Conservation (phyloP, 2,797 vertebrate genomes). For the Paratrypauchen microcephalus region DNA sequence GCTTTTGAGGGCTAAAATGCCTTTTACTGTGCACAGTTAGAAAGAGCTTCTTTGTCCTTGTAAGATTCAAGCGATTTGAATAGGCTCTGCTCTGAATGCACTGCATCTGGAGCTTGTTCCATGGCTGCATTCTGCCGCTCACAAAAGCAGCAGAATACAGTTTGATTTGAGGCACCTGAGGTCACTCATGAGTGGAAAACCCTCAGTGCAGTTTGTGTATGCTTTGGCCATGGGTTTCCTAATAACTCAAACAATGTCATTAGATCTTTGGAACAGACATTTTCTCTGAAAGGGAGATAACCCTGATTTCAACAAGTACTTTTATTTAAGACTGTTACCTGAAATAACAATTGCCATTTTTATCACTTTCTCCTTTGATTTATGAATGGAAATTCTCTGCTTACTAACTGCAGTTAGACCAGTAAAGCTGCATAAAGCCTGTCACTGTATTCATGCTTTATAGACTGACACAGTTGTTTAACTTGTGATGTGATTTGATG, state of each 20-base stretch:
- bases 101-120: conserved; percentile 27
- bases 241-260: conserved; percentile 13
- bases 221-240: conserved; percentile 14
- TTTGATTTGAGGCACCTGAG: conserved; percentile 26
- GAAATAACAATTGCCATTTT: neutral
- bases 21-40: conserved; percentile 17
- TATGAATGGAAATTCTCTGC: neutral
- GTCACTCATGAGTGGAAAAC: conserved; percentile 14
- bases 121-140: conserved; percentile 18
- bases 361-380: neutral
- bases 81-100: conserved; percentile 11
- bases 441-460: no score
- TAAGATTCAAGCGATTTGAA: conserved; percentile 25
- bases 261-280: neutral
- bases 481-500: no score
- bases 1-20: conserved; percentile 10
- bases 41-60: conserved; percentile 40
- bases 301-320: neutral
- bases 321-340: neutral
- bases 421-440: neutral
- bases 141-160: conserved; percentile 25
- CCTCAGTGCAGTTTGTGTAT: conserved; percentile 7
- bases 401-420: neutral
- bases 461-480: no score
- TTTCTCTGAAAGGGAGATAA: conserved; percentile 3